Evolutionary conservation across 64 coral and sea anemone genomes (phyloP).

Genomic region (Trachythela sp.): DNA sequence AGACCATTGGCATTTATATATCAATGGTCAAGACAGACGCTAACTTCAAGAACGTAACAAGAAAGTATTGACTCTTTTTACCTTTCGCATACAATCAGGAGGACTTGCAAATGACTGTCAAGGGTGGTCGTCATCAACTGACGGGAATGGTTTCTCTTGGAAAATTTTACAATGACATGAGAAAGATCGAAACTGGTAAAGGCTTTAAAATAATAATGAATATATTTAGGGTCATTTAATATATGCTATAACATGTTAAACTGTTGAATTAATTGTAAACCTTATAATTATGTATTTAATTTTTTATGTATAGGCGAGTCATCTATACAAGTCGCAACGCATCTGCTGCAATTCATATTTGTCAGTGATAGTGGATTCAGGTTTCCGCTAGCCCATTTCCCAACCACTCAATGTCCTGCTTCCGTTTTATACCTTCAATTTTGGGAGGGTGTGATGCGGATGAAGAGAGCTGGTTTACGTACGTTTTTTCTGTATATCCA

Average conservation of each 20-base stretch:
- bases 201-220: neutral
- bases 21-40: neutral
- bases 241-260: neutral
- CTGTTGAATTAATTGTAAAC: neutral
- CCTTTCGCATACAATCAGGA: neutral
- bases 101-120: neutral
- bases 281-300: neutral
- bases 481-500: neutral
- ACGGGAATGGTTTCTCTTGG: neutral
- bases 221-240: neutral
- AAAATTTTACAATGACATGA: neutral
- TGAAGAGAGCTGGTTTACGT: neutral
- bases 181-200: neutral
- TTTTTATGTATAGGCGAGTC: neutral
- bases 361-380: slow-evolving; percentile 19
- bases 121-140: neutral
- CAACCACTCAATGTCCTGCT: slow-evolving; percentile 17
- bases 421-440: neutral
- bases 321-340: slow-evolving; percentile 5
- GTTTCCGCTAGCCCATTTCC: slow-evolving; percentile 25
- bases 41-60: neutral
- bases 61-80: neutral
- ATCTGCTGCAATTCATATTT: slow-evolving; percentile 21
- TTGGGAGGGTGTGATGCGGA: neutral
- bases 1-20: too few relatives aligned